A percentile compares a stretch with the other conserved stretches of the same genome.
phyloP scores from a whole-genome alignment of 2,888 invertebrate species.

The Acronicta leporina region DNA sequence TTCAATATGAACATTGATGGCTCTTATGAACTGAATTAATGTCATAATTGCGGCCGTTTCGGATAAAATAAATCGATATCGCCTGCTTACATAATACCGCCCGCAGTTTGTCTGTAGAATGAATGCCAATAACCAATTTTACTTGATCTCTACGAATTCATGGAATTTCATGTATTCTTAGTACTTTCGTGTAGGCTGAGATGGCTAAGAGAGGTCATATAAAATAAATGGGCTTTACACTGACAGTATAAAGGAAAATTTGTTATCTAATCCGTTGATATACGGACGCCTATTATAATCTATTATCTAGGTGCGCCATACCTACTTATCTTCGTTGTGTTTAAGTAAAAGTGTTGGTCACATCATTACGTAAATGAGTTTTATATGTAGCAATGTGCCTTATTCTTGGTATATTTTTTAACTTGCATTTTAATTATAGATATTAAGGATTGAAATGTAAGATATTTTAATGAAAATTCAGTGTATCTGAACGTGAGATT shows the following conservation, averaged over 20 bases:
- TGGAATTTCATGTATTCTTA: constrained; percentile 59
- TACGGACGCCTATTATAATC: constrained; percentile 69
- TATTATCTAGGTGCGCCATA: constrained; percentile 62
- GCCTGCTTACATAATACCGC: constrained; percentile 85
- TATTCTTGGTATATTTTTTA: constrained; percentile 25
- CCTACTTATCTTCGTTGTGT: constrained; percentile 35
- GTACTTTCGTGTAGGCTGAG: constrained; percentile 46
- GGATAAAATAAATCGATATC: constrained; percentile 86
- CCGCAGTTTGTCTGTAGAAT: constrained; percentile 77
- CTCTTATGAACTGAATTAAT: constrained; percentile 85
- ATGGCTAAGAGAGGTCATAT: constrained; percentile 59
- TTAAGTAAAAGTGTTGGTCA: constrained; percentile 50
- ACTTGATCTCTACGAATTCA: constrained; percentile 69
- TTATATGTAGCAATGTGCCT: constrained; percentile 24
- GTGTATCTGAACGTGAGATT: neutral
- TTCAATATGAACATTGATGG: constrained; percentile 81
- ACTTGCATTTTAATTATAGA: constrained; percentile 35
- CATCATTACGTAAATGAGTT: constrained; percentile 51
- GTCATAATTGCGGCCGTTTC: constrained; percentile 86
- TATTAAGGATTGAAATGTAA: constrained; percentile 1
- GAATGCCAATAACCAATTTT: constrained; percentile 69
- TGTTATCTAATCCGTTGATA: constrained; percentile 73
- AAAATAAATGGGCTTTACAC: constrained; percentile 71
- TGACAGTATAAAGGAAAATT: constrained; percentile 72
- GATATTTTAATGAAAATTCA: too few species aligned